phyloP scores from a whole-genome alignment of 2,113 vertebrate genomes.

The Eulacestoma nigropectus region DNA sequence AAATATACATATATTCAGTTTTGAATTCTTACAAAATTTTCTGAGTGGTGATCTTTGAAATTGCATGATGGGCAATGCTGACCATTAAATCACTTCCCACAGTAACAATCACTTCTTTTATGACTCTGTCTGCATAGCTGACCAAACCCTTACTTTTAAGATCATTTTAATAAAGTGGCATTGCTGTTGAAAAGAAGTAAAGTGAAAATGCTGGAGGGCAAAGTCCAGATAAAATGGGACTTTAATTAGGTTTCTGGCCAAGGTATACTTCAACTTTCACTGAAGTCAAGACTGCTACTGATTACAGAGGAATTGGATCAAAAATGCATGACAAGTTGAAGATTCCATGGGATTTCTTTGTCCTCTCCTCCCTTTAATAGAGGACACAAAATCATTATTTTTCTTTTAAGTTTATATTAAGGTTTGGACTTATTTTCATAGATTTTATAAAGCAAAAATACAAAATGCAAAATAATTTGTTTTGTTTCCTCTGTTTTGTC shows the following conservation, averaged over 20 bases:
- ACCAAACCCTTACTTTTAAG: neutral
- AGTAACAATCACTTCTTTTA: neutral
- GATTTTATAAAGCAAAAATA: neutral
- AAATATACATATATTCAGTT: neutral
- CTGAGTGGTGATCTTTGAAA: neutral
- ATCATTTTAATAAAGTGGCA: neutral
- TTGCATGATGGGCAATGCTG: neutral
- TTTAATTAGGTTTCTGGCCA: neutral
- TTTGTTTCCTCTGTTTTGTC: neutral
- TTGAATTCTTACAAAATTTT: neutral
- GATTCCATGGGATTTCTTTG: neutral
- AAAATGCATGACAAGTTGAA: neutral
- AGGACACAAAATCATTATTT: rapidly evolving
- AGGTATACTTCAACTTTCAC: neutral
- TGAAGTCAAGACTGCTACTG: neutral
- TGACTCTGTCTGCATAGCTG: neutral
- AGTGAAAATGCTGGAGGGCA: neutral
- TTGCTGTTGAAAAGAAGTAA: neutral
- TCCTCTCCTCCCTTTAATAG: neutral
- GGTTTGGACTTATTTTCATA: neutral
- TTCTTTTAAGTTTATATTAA: neutral
- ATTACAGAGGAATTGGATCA: neutral
- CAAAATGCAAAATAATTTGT: neutral
- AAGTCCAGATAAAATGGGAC: neutral
- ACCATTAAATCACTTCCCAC: neutral